Conservation (phyloP, 2,797 vertebrate species). For the Oryzias dopingdopingensis region DNA sequence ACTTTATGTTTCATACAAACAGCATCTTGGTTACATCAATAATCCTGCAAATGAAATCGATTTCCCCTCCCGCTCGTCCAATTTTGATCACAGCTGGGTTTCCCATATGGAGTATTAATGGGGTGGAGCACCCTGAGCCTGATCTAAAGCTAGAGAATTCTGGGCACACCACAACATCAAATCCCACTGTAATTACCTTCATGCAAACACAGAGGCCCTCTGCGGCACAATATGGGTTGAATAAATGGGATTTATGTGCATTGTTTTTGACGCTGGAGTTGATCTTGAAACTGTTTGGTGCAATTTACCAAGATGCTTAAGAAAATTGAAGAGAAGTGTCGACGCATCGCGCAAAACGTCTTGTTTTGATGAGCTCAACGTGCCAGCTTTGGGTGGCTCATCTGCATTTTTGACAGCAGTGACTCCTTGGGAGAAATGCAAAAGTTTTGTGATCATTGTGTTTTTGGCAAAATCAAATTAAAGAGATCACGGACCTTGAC, state of each 20-base stretch:
- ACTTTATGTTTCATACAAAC: conserved; percentile 84
- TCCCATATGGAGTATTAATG: conserved; percentile 83
- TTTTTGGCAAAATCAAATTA: conserved; percentile 48
- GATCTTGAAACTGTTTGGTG: conserved; percentile 78
- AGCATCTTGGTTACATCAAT: conserved; percentile 81
- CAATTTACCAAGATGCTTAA: conserved; percentile 75
- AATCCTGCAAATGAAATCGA: conserved; percentile 86
- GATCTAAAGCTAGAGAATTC: conserved; percentile 80
- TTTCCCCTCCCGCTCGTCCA: conserved; percentile 82
- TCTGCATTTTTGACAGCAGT: conserved; percentile 54
- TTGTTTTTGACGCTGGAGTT: conserved; percentile 76
- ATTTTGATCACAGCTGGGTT: conserved; percentile 86
- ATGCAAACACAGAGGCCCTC: conserved; percentile 78
- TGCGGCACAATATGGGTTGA: conserved; percentile 74
- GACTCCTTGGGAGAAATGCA: conserved; percentile 38
- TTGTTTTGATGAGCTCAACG: conserved; percentile 43
- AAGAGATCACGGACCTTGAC: conserved; percentile 52
- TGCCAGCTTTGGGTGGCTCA: conserved; percentile 38
- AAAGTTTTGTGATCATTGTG: conserved; percentile 36
- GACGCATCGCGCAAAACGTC: conserved; percentile 55
- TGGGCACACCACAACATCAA: conserved; percentile 82
- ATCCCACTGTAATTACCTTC: conserved; percentile 84
- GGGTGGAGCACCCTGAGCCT: conserved; percentile 79
- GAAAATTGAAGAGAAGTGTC: conserved; percentile 59
- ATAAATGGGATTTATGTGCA: conserved; percentile 77